These are phyloP conservation scores for Hippoglossus stenolepis DNA, from an alignment of 2,113 vertebrate species.

Conservation along the genomic window DNA sequence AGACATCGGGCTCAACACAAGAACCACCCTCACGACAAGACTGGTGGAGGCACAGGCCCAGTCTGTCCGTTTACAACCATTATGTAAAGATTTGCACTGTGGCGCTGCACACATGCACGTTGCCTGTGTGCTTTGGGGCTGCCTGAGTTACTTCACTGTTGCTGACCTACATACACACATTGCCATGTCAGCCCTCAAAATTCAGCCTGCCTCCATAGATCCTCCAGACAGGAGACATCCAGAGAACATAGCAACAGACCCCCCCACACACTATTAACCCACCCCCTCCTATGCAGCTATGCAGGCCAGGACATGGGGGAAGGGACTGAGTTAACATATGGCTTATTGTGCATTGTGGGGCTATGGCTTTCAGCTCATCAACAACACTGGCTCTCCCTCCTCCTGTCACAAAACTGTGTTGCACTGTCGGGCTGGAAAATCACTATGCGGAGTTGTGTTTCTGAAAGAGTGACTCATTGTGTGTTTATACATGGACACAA, in stretches of 20 bases:
- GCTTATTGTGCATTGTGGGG: constrained; percentile 69
- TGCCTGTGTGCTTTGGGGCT: constrained; percentile 11
- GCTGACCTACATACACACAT: constrained; percentile 68
- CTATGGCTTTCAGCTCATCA: constrained; percentile 55
- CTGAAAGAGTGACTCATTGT: constrained; percentile 5
- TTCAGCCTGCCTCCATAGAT: constrained; percentile 59
- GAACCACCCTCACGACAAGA: constrained; percentile 11
- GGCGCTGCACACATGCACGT: not conserved
- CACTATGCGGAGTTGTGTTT: constrained; percentile 11
- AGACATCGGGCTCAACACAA: not conserved
- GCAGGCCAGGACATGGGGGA: constrained; percentile 70
- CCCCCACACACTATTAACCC: constrained; percentile 36
- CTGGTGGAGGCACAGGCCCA: constrained; percentile 4
- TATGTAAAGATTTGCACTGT: constrained; percentile 21
- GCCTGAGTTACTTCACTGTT: constrained; percentile 17
- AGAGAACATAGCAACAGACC: constrained; percentile 77
- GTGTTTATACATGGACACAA: constrained; percentile 1
- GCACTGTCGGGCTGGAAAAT: not conserved
- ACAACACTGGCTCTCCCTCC: constrained; percentile 18
- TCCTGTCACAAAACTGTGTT: not conserved
- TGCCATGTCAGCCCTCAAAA: constrained; percentile 71
- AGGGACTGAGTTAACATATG: constrained; percentile 70
- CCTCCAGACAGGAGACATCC: constrained; percentile 70
- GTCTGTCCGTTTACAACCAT: not conserved
- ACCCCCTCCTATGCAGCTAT: constrained; percentile 64